Base-by-base conservation (phyloP, 2,113 vertebrate species). In the Oceanodroma tethys region DNA sequence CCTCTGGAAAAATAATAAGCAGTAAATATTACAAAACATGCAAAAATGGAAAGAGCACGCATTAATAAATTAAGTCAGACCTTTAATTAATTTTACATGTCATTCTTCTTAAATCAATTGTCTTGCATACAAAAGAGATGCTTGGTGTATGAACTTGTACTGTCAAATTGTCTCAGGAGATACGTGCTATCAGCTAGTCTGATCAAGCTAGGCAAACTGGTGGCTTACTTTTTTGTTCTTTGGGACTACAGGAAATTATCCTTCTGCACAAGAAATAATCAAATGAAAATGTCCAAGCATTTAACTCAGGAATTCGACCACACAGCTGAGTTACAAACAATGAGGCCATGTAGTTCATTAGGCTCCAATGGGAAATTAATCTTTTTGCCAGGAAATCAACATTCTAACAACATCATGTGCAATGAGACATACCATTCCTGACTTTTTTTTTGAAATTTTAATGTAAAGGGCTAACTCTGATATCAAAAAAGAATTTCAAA, bases 371-470 rank as follows among this genome's bases (percentile, higher is more conserved):
- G 27, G 42, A 96, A 93, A 91, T 83, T 55, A 88, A 71, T 70
- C 58, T 87, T 94, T 89, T 78, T 81, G 81, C 71, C 89, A 94
- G 58, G 81, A 96, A 93, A 95, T 80, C 87, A 91, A 79, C 56
- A 95, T 38, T 17, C 38, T 82, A 95, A 75, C 18, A 92, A 58
- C 20, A 62, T 66, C 7, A 43, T 16, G 26, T 62, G 45, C 32
- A 94, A 58, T 59, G 38, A 94, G 50, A 95, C 38, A 70, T 1
- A 34, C 27, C 2, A 2, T 25, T 92, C 13, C 53, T 66, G 75
- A 79, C 56, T 52, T 70, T 40, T 70, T 40, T 36, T 27, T 29
- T 27, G 5, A 53, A 45, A 63, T n/a, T 38, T 48, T 71, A 67
- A 50, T 13, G 11, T n/a, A 79, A 68, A 88, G 16, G 23, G 14